Conservation (phyloP, 2,113 vertebrate species). For the Aythya baeri region DNA sequence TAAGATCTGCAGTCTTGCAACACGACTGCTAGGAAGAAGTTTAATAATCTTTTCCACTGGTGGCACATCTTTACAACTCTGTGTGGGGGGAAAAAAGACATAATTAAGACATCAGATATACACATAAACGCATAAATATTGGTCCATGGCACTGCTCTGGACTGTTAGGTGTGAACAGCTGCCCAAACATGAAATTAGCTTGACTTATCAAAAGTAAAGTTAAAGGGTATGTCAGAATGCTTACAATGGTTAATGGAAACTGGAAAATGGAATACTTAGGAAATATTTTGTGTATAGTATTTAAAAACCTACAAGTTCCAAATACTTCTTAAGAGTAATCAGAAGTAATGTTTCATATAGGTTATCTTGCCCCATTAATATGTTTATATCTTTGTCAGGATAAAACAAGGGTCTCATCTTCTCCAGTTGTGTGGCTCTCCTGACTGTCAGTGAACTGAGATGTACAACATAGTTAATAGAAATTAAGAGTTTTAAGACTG, state of each 20-base stretch:
- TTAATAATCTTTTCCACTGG: slow-evolving; percentile 81
- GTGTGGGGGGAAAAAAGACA: not conserved
- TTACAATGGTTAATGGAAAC: not conserved
- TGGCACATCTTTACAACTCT: slow-evolving; percentile 82
- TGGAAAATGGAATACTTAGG: not conserved
- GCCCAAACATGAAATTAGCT: not conserved
- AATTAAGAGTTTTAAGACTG: not conserved
- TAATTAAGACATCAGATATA: not conserved
- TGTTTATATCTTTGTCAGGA: not conserved
- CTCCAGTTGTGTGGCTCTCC: not conserved
- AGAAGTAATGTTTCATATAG: not conserved
- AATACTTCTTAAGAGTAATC: not conserved
- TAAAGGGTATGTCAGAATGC: not conserved
- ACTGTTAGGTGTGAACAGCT: not conserved
- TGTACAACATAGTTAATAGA: not conserved
- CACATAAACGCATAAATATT: not conserved
- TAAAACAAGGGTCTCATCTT: not conserved
- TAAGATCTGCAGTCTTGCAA: slow-evolving; percentile 82
- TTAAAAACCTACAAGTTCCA: not conserved
- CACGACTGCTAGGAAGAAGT: slow-evolving; percentile 85
- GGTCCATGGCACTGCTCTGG: not conserved
- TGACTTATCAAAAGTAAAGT: not conserved
- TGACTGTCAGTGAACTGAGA: not conserved
- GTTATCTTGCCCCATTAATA: not conserved
- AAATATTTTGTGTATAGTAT: not conserved